Evolutionary conservation across 2,797 vertebrate species (phyloP), one percentile per base, ranked within the genome.

Genomic region (Lepus oiostolus): DNA sequence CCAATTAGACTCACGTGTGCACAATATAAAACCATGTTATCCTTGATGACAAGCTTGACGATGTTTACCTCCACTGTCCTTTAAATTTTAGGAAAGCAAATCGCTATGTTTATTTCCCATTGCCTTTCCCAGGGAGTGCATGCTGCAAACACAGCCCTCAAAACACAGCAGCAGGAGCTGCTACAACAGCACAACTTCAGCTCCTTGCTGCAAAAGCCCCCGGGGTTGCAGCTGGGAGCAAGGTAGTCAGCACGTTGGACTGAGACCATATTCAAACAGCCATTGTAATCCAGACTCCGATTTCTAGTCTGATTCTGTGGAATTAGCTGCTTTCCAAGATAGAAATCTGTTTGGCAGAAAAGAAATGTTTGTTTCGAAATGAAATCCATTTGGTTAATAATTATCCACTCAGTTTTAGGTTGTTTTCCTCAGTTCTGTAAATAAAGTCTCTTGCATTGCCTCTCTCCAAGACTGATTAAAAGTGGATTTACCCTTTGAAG

Each of bases 271-370:
- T 85, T 84, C 95, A 94, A 92, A 95, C 14, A 84, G 68, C 71
- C 76, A 77, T 97, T 93, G 50, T 90, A 86, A 96, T 94, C 90
- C 95, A 94, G 88, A 76, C 91, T 54, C 52, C 38, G 91, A 70
- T 95, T 96, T 68, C 91, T 95, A 94, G 93, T 87, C 80, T 76
- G 47, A 30, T 95, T 96, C 95, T 97, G 75, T 30, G 38, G 72
- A 97, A 91, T 68, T 63, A 86, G 50, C 63, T 58, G 62, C 90
- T 93, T 90, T 97, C 95, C 80, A 96, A 95, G 92, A 95, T 82
- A 94, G 85, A 96, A 97, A 95, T 96, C 94, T 95, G 92, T 96
- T 96, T 96, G 93, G 88, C 93, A 96, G 74, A 87, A 94, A 85
- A 54, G 58, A 91, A 95, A 95, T 96, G 88, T 96, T 94, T 95